Evolutionary conservation across 2,888 invertebrate genomes (phyloP), one percentile per base, ranked within the genome.

Genomic region (Drosophila nr. fundita): DNA sequence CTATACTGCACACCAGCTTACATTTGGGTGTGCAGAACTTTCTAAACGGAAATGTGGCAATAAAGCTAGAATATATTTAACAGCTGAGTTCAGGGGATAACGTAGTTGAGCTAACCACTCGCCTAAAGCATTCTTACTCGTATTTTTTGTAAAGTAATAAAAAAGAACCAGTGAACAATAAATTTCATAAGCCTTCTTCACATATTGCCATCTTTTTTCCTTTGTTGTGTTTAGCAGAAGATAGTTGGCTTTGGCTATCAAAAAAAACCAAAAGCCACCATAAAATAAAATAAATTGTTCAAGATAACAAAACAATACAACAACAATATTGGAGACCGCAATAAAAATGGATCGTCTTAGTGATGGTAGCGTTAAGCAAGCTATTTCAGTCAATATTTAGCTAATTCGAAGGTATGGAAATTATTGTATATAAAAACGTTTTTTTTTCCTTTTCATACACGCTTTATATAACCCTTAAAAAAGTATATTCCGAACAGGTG

Each of bases 121-220:
- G 4, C 7, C 0, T 18, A 24, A 45, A 38, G 8, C 38, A 38
- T 38, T 38, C 18, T 38, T 7, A 38, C 7, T 38, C 15, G 3
- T 3, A 1, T 18, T 18, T 38, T 18, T 38, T 18, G 38, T 38
- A 18, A 40, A 24, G n/a, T 27, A 34, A 61, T 21, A 65, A 59
- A 68, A 75, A 76, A 59, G 10, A 54, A 65, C 64, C 48, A 27
- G 45, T 60, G 38, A 67, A 11, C 13, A 59, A 76, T 64, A 55
- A 63, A 77, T 80, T 77, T 68, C 34, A 68, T 77, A 61, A 77
- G 64, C 45, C 50, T 58, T 32, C 52, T 65, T 59, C 64, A 59
- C 34, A 49, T 54, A 45, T 68, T 53, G 34, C 32, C 57, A 36
- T 59, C 40, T 32, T 59, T 63, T 30, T 60, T 53, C 53, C 61